phyloP scores from a whole-genome alignment of 2,113 vertebrate species.

The Hymenochirus boettgeri region DNA sequence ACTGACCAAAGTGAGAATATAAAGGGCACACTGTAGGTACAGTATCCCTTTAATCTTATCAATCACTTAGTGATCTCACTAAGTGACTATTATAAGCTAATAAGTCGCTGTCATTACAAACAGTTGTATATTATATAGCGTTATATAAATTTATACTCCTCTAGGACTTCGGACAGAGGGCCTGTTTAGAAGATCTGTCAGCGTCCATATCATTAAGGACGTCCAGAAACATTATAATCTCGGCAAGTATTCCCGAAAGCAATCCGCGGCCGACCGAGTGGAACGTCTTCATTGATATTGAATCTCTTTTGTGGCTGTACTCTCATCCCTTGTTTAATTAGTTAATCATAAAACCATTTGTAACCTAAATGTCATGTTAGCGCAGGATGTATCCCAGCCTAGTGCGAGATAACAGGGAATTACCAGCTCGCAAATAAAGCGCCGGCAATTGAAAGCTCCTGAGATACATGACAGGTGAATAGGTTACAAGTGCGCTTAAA shows the following conservation, averaged over 20 bases:
- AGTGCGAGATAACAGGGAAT: conserved; percentile 15
- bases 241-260: conserved; percentile 58
- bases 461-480: background rate
- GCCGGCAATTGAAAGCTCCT: background rate
- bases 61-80: no score
- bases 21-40: no score
- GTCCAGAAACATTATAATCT: conserved; percentile 77
- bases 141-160: conserved; percentile 2
- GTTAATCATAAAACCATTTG: conserved; percentile 37
- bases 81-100: no score
- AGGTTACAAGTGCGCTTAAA: no score
- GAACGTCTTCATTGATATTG: conserved; percentile 9
- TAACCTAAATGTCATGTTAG: conserved; percentile 22
- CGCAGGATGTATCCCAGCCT: background rate
- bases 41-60: no score
- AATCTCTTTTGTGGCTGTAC: conserved; percentile 15
- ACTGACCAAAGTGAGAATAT: no score
- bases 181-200: conserved; percentile 78
- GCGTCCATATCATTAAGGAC: conserved; percentile 67
- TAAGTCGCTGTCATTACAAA: no score
- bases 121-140: no score
- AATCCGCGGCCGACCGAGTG: background rate
- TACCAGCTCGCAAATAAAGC: conserved; percentile 19
- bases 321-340: conserved; percentile 9
- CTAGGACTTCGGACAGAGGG: conserved; percentile 75